These are phyloP conservation scores for Lasioglossum malachurum DNA, from an alignment of 2,888 invertebrate genomes.

Conservation along the genomic window DNA sequence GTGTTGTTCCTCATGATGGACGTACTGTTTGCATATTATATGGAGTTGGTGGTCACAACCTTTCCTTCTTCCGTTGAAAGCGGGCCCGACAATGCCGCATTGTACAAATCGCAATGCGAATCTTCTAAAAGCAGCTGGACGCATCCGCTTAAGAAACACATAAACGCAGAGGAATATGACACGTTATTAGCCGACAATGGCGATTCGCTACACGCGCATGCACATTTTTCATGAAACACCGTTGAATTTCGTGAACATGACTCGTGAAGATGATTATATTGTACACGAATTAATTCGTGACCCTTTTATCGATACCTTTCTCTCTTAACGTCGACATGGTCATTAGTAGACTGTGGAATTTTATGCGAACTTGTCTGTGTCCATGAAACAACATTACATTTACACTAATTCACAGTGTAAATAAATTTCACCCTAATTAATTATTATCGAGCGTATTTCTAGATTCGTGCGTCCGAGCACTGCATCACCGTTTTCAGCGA, in stretches of 20 bases:
- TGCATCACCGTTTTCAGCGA: conserved; percentile 51
- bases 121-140: neutral
- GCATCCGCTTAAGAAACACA: neutral
- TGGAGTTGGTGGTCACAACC: conserved; percentile 31
- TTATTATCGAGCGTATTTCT: conserved; percentile 37
- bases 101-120: neutral
- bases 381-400: neutral
- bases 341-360: neutral
- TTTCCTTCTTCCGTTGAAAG: conserved; percentile 19
- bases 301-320: neutral
- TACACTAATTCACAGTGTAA: neutral
- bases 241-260: neutral
- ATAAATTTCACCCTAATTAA: conserved; percentile 30
- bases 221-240: neutral
- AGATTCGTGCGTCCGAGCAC: conserved; percentile 73
- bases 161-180: neutral
- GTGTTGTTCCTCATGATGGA: conserved; percentile 46
- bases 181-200: neutral
- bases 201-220: neutral
- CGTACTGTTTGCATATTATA: conserved; percentile 65
- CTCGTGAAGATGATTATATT: neutral
- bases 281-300: neutral
- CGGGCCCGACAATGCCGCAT: conserved; percentile 4
- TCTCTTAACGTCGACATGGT: neutral
- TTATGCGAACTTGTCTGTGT: neutral